Conservation (phyloP, 2,888 invertebrate genomes). For the Spilarctia lutea region DNA sequence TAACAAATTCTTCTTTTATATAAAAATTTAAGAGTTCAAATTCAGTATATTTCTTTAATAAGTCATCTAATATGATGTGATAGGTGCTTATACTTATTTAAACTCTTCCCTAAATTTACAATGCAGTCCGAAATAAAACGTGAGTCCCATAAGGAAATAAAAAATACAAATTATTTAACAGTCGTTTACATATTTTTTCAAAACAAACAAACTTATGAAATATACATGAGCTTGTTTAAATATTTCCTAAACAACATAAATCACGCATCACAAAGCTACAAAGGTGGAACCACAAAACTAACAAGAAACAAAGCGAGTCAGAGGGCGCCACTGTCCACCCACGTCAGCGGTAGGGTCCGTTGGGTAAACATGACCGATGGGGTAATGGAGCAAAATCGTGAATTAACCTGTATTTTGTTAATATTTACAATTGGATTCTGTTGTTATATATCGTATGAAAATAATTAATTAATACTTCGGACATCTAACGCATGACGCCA, state of each 20-base stretch:
- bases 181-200: background rate
- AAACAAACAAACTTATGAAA: background rate
- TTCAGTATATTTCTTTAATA: too few species aligned
- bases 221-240: background rate
- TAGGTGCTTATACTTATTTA: too few species aligned
- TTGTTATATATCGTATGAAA: background rate
- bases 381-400: conserved; percentile 4
- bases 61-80: too few species aligned
- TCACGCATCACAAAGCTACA: conserved; percentile 24
- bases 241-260: conserved; percentile 17
- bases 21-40: too few species aligned
- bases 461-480: too few species aligned
- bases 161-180: background rate
- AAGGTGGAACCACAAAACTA: conserved; percentile 41
- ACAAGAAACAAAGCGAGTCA: conserved; percentile 36
- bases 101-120: background rate
- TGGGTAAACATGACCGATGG: conserved; percentile 15
- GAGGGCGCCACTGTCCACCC: conserved; percentile 26
- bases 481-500: too few species aligned
- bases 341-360: conserved; percentile 16
- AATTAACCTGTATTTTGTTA: background rate
- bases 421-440: background rate
- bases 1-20: too few species aligned
- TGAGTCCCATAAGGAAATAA: background rate
- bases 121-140: background rate